Conservation (phyloP, 2,113 vertebrate species). For the Marmota monax region DNA sequence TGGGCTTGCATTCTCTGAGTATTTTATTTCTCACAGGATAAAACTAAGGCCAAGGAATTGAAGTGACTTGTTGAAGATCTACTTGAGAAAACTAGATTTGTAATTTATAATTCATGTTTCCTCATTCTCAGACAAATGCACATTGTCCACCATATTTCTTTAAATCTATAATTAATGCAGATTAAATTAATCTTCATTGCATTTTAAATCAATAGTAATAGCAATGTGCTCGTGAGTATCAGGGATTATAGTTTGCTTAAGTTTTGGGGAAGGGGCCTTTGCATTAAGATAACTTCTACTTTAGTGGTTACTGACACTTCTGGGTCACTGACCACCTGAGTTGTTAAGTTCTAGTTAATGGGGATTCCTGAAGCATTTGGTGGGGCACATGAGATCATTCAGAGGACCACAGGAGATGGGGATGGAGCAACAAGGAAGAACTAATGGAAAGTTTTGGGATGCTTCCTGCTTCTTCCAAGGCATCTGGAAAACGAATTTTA, state of each 20-base stretch:
- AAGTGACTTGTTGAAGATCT: neutral
- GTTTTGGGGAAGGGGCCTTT: neutral
- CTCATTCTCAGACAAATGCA: neutral
- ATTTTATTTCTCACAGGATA: neutral
- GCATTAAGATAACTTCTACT: neutral
- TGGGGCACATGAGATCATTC: neutral
- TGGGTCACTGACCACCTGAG: neutral
- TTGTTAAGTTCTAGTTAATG: neutral
- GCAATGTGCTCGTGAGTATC: neutral
- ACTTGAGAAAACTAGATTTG: neutral
- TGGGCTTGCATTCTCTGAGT: neutral
- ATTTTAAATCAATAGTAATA: neutral
- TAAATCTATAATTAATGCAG: neutral
- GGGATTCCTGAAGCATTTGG: neutral
- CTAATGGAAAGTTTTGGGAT: neutral
- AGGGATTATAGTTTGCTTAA: neutral
- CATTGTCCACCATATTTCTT: neutral
- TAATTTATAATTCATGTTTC: neutral
- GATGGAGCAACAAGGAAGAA: neutral
- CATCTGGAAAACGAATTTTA: neutral
- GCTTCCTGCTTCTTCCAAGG: neutral
- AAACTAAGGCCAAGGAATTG: neutral
- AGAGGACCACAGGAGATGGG: neutral
- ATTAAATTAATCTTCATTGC: neutral
- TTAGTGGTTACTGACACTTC: neutral